Evolutionary conservation across 2,113 vertebrate species (phyloP).

Genomic region (Chelonoidis abingdonii): DNA sequence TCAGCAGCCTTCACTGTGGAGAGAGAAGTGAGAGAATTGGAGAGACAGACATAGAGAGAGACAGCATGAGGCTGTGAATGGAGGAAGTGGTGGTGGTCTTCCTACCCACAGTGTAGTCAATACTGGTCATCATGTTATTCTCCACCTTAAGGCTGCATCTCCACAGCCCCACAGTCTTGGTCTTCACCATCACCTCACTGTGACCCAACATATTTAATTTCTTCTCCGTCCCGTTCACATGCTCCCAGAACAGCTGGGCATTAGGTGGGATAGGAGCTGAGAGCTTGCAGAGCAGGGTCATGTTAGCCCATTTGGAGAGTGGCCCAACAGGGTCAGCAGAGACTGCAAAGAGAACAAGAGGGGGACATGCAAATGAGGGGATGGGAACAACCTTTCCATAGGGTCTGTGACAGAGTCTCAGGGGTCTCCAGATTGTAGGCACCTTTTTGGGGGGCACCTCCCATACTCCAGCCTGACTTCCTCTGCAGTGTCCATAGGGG

Average conservation of each 20-base stretch:
- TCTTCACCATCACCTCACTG: neutral
- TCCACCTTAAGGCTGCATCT: constrained; percentile 54
- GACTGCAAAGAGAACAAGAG: constrained; percentile 46
- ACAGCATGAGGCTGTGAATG: neutral
- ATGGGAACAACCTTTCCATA: neutral
- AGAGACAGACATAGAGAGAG: neutral
- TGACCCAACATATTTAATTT: neutral
- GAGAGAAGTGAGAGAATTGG: neutral
- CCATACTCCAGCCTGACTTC: neutral
- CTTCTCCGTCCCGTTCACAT: neutral
- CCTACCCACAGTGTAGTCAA: constrained; percentile 52
- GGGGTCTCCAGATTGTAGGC: neutral
- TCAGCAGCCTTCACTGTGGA: neutral
- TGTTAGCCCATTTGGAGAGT: neutral
- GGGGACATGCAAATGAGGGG: neutral
- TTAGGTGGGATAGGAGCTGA: neutral
- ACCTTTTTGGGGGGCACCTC: neutral
- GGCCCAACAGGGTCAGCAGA: constrained; percentile 16
- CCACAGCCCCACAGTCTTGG: constrained; percentile 51
- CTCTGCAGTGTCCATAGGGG: no score
- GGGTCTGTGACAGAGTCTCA: neutral
- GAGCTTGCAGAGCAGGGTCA: constrained; percentile 56
- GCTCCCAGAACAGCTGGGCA: constrained; percentile 22
- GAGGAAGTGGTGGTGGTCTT: neutral
- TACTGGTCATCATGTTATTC: constrained; percentile 23